Base-by-base conservation (phyloP, 2,888 invertebrate species). In the Magallana nippona region DNA sequence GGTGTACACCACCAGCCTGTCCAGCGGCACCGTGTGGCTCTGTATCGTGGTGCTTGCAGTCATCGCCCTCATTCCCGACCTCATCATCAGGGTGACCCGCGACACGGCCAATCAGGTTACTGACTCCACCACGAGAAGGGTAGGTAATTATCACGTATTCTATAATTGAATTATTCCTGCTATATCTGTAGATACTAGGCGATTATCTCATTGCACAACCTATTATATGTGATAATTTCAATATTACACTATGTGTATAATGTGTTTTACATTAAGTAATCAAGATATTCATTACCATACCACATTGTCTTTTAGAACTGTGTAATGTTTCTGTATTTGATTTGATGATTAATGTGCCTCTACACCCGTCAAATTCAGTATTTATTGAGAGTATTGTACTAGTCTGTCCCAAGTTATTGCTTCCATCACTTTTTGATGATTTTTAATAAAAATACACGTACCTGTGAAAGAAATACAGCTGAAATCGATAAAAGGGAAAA, bases 11-110 rank as follows among this genome's bases (percentile, higher is more conserved):
- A 89, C 88, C 10, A 85, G 92, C 19, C 86, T 92, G 44, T 83
- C 87, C 57, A 88, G 89, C 63, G 86, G 82, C 2, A 86, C 87
- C 1, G 86, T 91, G n/a, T 94, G 93, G 93, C 85, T 93, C 8
- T 84, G 89, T 11, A 87, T 92, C 44, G 27, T 93, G 2, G 77
- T 93, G 32, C 86, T 93, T 27, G 86, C 90, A 1, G 82, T 91
- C 15, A 82, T 91, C 0, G 92, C 93, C 10, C 88, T 94, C 1
- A 82, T 94, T 13, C 94, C 93, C 1, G 94, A 94, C 85, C 81
- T 93, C 62, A 55, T 93, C 10, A 81, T 90, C 11, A 85, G 91
- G 62, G 87, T 87, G 82, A 87, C 85, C 80, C 82, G 22, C 92
- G 92, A 86, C 84, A 71, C 57, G 60, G 83, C 32, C 78, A 85